Evolutionary conservation across 2,797 vertebrate genomes (phyloP).

Genomic region (Sebastes nivosus): DNA sequence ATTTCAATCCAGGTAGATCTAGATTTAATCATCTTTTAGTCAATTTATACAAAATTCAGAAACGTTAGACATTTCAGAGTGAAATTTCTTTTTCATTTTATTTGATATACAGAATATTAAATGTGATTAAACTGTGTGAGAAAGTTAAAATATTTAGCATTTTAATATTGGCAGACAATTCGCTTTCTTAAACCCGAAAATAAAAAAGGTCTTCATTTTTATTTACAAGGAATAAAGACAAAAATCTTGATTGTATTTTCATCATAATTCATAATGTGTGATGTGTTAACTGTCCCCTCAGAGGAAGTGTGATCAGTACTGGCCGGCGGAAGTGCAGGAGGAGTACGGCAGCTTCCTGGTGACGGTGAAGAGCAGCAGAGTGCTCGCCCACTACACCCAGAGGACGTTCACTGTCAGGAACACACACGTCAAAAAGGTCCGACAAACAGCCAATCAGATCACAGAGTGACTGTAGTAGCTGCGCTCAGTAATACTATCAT

Average conservation of each 20-base stretch:
- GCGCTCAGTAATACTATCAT: no score
- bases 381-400: conserved; percentile 90
- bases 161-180: neutral
- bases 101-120: neutral
- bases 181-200: neutral
- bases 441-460: neutral
- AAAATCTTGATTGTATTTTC: neutral
- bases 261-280: neutral
- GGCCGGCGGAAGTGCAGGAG: conserved; percentile 93
- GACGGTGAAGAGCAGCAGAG: conserved; percentile 86
- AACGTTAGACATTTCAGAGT: neutral
- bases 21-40: neutral
- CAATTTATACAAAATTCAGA: neutral
- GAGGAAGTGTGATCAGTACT: conserved; percentile 99
- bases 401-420: conserved; percentile 91
- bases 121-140: neutral
- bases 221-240: neutral
- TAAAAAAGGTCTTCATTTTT: neutral
- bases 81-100: neutral
- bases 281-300: conserved; percentile 61
- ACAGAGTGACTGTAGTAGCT: no score
- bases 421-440: conserved; percentile 92
- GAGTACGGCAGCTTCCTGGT: conserved; percentile 92
- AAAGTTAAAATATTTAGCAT: neutral
- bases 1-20: neutral